Conservation (phyloP, 2,888 invertebrate genomes). For the Choristoneura rosaceana region DNA sequence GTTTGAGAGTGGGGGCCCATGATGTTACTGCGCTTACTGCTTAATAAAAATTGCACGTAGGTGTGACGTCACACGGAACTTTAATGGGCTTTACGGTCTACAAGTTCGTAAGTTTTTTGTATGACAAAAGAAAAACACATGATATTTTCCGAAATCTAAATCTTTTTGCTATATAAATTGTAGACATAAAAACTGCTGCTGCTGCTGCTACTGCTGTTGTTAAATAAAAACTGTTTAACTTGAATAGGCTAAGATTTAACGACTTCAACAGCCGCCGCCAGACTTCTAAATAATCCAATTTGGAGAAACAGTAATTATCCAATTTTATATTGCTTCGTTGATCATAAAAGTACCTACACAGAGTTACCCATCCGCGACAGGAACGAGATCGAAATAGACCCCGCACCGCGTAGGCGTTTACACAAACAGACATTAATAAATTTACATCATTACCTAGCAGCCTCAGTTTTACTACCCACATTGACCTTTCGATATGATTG, state of each 20-base stretch:
- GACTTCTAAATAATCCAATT: neutral
- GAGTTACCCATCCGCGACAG: constrained; percentile 5
- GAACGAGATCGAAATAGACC: constrained; percentile 20
- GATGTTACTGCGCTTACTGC: too few relatives aligned
- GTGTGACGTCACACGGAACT: too few relatives aligned
- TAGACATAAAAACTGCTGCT: neutral
- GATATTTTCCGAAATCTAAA: too few relatives aligned
- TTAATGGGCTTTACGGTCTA: too few relatives aligned
- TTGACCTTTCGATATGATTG: constrained; percentile 27
- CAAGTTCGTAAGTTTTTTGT: too few relatives aligned
- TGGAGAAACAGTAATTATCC: neutral
- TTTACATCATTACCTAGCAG: constrained; percentile 30
- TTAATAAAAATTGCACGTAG: too few relatives aligned
- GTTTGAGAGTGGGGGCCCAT: too few relatives aligned
- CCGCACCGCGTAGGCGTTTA: constrained; percentile 22
- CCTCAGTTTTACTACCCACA: constrained; percentile 27
- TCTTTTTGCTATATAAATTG: neutral
- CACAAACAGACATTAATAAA: constrained; percentile 35
- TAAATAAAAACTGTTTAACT: neutral
- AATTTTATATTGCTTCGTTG: constrained; percentile 13
- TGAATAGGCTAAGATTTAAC: neutral
- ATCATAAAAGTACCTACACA: constrained; percentile 5
- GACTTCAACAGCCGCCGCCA: neutral
- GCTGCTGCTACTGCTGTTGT: too few relatives aligned
- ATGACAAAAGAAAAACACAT: too few relatives aligned